phyloP scores from a whole-genome alignment of 1,140 invertebrate species.

The Tachypleus tridentatus region DNA sequence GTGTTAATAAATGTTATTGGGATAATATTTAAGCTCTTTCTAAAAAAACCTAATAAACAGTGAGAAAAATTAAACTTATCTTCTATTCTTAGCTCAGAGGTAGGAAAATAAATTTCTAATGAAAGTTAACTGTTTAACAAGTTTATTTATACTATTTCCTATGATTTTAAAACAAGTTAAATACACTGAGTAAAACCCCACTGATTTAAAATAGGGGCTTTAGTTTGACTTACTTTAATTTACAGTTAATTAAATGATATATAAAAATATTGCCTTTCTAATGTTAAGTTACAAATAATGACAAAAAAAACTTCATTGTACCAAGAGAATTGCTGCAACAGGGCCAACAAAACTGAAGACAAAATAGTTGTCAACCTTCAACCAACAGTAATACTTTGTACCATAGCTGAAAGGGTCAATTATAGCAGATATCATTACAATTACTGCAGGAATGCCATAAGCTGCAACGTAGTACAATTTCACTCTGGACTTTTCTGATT shows the following conservation, averaged over 20 bases:
- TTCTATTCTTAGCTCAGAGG: too few species aligned
- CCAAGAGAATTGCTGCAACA: slow-evolving; percentile 44
- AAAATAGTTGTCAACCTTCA: slow-evolving; percentile 71
- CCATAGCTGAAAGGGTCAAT: slow-evolving; percentile 75
- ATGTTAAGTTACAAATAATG: not conserved
- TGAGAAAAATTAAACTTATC: not conserved
- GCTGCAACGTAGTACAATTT: slow-evolving; percentile 71
- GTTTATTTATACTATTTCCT: too few species aligned
- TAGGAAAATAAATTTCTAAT: too few species aligned
- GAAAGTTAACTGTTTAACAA: too few species aligned
- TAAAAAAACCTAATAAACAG: not conserved
- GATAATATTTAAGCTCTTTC: not conserved
- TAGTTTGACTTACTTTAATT: too few species aligned
- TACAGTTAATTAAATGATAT: too few species aligned
- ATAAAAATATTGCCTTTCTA: too few species aligned
- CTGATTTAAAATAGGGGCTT: too few species aligned
- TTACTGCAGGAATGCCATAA: slow-evolving; percentile 61
- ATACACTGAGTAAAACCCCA: too few species aligned
- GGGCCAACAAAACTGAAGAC: slow-evolving; percentile 87
- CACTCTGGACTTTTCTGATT: slow-evolving; percentile 70
- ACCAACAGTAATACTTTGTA: slow-evolving; percentile 73
- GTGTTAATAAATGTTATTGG: too few species aligned
- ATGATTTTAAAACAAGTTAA: too few species aligned
- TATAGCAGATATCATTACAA: slow-evolving; percentile 60
- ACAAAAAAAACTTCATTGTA: slow-evolving; percentile 7